Percentiles rank a stretch among this genome's conserved stretches.
Evolutionary conservation across 2,888 invertebrate genomes (phyloP).

Genomic region (Napeogenes inachia): DNA sequence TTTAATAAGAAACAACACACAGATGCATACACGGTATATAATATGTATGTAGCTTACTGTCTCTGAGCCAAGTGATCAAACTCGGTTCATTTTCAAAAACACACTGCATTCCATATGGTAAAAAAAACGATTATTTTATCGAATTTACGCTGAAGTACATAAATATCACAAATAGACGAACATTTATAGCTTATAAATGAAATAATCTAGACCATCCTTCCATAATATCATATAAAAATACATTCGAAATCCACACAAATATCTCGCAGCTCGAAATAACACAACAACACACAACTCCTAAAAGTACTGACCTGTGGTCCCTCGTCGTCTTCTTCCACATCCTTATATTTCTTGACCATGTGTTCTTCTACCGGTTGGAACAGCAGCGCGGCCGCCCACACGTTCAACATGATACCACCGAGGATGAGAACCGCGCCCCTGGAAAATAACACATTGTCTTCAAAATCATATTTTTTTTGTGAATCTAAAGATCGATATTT

Average conservation of each 20-base stretch:
- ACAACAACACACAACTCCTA: too few species aligned
- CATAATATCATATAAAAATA: too few species aligned
- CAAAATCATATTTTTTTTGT: not conserved
- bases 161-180: not conserved
- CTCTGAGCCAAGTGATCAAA: slow-evolving; percentile 13
- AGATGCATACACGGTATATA: slow-evolving; percentile 13
- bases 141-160: not conserved
- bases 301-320: slow-evolving; percentile 49
- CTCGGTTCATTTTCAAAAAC: slow-evolving; percentile 27
- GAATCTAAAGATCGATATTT: too few species aligned
- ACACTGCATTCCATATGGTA: slow-evolving; percentile 1
- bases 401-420: slow-evolving; percentile 89
- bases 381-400: slow-evolving; percentile 89
- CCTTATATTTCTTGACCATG: slow-evolving; percentile 81
- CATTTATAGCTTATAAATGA: not conserved
- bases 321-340: slow-evolving; percentile 63
- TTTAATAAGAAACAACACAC: not conserved
- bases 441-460: slow-evolving; percentile 25
- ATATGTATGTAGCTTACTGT: slow-evolving; percentile 21
- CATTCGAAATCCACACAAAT: too few species aligned
- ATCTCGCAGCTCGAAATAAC: too few species aligned
- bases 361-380: slow-evolving; percentile 91
- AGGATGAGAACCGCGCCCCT: slow-evolving; percentile 89
- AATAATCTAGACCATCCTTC: too few species aligned
- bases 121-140: not conserved